Conservation (phyloP, 2,888 invertebrate species). For the Stegophylla sp. region DNA sequence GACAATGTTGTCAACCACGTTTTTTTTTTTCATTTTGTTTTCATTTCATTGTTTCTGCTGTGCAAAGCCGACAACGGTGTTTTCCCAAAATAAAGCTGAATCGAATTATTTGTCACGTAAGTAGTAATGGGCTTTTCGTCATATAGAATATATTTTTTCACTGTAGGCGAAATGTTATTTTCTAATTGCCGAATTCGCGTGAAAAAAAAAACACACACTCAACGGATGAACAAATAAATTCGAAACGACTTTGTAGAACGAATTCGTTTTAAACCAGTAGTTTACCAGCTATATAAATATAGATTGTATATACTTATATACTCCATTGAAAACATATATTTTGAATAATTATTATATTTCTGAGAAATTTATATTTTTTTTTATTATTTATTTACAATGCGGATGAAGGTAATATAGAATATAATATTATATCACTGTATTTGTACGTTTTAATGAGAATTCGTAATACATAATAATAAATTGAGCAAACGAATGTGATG, state of each 20-base stretch:
- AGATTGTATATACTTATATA: no score
- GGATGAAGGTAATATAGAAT: no score
- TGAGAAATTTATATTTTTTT: no score
- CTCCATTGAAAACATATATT: no score
- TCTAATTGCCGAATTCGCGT: constrained; percentile 23
- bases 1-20: not conserved
- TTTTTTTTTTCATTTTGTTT: constrained; percentile 15
- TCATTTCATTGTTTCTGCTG: not conserved
- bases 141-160: not conserved
- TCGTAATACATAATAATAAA: not conserved
- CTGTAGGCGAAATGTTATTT: not conserved
- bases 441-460: not conserved
- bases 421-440: not conserved
- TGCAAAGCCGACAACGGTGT: not conserved
- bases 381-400: no score
- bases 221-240: not conserved
- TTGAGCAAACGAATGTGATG: not conserved
- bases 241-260: no score
- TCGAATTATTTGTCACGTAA: constrained; percentile 36
- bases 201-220: not conserved
- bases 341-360: no score
- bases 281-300: no score
- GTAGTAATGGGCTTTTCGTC: constrained; percentile 9
- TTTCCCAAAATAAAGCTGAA: constrained; percentile 31
- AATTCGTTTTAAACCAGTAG: no score